Base-by-base conservation (phyloP, 37 sponge, comb jelly and placozoan genomes). In the Bolinopsis microptera region DNA sequence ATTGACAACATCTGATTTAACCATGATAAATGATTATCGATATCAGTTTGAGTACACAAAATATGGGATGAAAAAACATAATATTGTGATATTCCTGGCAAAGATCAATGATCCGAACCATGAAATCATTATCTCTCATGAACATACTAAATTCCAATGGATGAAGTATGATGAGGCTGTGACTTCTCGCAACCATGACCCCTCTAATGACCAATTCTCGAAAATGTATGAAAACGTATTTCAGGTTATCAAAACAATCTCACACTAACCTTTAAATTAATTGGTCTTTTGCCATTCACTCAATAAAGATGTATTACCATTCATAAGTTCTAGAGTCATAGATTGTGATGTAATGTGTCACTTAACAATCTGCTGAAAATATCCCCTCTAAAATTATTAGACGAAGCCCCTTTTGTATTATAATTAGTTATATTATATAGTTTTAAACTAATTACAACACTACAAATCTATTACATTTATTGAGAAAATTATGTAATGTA, bases 21-120 rank as follows among this genome's bases (percentile, higher is more conserved):
- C 38, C 2, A 41, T 86, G 28, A 86, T 1, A 3, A 39, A n/a
- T 3, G 34, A 35, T 16, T 86, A 86, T 25, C 40, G 35, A 23
- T 41, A 86, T 40, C 3, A 28, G 1, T 36, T 86, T 86, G 25
- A 41, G 36, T 86, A 86, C 28, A 86, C n/a, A 24, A 23, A n/a
- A 27, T 41, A 48, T 39, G 41, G 61, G 2, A 86, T 28, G 13
- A 34, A 13, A 3, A 86, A 86, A 34, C 32, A 40, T 39, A n/a
- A n/a, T n/a, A 38, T 86, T 39, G 90, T 86, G 13, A 41, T 86
- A 38, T 86, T 86, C 26, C 90, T 86, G 13, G 90, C 90, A 39
- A 34, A 40, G 39, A 34, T 86, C 3, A 38, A 40, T 35, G 24
- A 86, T 26, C 90, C 90, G 38, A 2, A 86, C 31, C 41, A 39